Evolutionary conservation across 2,888 invertebrate species (phyloP).

Genomic region (Athetis lepigone): DNA sequence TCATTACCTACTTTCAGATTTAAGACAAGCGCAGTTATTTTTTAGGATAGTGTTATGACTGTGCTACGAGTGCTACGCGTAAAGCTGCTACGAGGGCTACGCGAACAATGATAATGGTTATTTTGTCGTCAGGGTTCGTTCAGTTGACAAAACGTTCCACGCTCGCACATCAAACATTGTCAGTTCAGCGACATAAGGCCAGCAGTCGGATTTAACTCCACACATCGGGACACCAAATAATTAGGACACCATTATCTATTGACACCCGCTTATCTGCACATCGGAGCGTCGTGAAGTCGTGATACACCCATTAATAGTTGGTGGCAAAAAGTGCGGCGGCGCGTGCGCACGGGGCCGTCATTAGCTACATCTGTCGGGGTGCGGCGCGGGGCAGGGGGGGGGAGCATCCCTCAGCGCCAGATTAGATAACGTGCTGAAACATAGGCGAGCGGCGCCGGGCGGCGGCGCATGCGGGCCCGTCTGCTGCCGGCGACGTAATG

Average conservation of each 20-base stretch:
- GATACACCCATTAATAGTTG: constrained; percentile 65
- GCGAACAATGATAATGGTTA: too few relatives aligned
- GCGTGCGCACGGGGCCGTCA: constrained; percentile 62
- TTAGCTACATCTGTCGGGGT: constrained; percentile 62
- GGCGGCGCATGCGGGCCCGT: constrained; percentile 27
- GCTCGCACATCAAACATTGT: not conserved
- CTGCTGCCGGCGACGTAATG: not conserved
- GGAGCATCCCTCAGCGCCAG: constrained; percentile 36
- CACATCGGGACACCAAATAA: constrained; percentile 47
- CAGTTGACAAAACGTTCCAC: too few relatives aligned
- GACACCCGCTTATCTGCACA: constrained; percentile 62
- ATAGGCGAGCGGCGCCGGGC: constrained; percentile 37
- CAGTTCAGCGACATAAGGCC: constrained; percentile 12
- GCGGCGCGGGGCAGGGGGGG: constrained; percentile 5
- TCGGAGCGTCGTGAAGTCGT: constrained; percentile 50
- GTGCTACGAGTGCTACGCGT: too few relatives aligned
- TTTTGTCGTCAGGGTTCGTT: too few relatives aligned
- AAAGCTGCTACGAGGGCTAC: too few relatives aligned
- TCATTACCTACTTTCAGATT: too few relatives aligned
- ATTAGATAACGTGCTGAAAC: constrained; percentile 63
- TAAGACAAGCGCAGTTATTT: too few relatives aligned
- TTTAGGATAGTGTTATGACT: too few relatives aligned
- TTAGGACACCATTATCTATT: constrained; percentile 58
- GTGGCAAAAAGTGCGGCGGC: constrained; percentile 66
- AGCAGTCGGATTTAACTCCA: constrained; percentile 7